A percentile compares a stretch with the other conserved stretches of the same genome.
These are phyloP conservation scores for Zaprionus davidi DNA, from an alignment of 1,140 invertebrate genomes.

Conservation along the genomic window DNA sequence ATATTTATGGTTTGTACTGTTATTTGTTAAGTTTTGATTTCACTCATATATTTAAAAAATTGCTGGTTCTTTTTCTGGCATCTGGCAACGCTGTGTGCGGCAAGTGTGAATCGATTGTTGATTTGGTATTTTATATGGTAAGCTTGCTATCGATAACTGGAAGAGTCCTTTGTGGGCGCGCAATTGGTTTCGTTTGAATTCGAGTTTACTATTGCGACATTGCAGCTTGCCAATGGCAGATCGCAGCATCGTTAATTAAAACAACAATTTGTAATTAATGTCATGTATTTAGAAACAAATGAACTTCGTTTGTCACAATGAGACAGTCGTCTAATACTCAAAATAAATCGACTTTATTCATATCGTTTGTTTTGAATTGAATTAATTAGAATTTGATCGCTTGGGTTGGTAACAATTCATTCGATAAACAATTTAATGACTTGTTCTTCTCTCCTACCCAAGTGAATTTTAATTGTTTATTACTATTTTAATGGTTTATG, in stretches of 20 bases:
- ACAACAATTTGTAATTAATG: not conserved
- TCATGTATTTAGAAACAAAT: conserved; percentile 10
- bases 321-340: conserved; percentile 5
- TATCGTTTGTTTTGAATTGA: not conserved
- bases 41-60: not conserved
- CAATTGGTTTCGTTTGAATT: too few species aligned
- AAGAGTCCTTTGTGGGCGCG: too few species aligned
- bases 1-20: not conserved
- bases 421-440: not conserved
- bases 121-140: too few species aligned
- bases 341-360: not conserved
- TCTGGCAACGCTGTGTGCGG: not conserved
- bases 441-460: not conserved
- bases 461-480: conserved; percentile 1
- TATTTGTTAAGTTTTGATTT: not conserved
- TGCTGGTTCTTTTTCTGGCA: not conserved
- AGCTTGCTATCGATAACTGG: too few species aligned
- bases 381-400: conserved; percentile 6
- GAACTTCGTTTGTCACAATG: conserved; percentile 8
- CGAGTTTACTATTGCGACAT: too few species aligned
- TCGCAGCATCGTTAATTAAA: not conserved
- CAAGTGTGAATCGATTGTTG: not conserved
- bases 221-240: not conserved
- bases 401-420: not conserved
- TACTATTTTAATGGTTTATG: conserved; percentile 16